phyloP scores from a whole-genome alignment of 2,113 vertebrate genomes.

The Athene noctua region DNA sequence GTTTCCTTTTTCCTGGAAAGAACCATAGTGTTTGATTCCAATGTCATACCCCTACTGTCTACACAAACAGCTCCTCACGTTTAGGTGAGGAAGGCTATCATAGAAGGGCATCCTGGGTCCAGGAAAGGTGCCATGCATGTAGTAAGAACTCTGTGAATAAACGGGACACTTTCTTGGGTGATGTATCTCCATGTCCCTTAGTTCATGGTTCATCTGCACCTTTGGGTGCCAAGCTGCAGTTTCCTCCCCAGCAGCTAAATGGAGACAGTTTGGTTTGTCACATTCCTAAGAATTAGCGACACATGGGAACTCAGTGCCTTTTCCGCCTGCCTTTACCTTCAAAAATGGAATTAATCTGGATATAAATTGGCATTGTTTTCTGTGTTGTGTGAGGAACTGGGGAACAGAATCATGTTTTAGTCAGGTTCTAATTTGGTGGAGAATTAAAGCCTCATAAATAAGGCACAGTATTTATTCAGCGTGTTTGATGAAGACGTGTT shows the following conservation, averaged over 20 bases:
- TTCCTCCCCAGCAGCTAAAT: not conserved
- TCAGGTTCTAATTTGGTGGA: slow-evolving; percentile 4
- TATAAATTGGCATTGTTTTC: slow-evolving; percentile 18
- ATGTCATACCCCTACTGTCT: not conserved
- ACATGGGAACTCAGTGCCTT: not conserved
- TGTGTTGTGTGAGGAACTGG: not conserved
- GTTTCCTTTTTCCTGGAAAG: not conserved
- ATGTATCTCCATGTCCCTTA: not conserved
- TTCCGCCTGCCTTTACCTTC: not conserved
- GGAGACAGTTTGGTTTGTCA: not conserved
- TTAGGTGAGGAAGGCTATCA: not conserved
- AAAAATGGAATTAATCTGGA: not conserved
- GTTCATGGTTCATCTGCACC: not conserved
- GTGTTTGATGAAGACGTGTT: not conserved
- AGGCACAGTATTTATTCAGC: slow-evolving; percentile 3
- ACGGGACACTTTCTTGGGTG: not conserved
- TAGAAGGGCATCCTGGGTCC: not conserved
- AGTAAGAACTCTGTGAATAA: not conserved
- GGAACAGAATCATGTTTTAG: slow-evolving; percentile 36
- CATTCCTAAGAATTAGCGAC: not conserved
- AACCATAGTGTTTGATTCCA: not conserved
- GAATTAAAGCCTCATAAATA: slow-evolving; percentile 42
- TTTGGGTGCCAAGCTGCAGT: not conserved
- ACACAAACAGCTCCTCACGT: not conserved
- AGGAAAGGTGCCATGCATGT: not conserved